These are phyloP conservation scores for Heliconius ethilla DNA, from an alignment of 2,888 invertebrate species.

Conservation along the genomic window DNA sequence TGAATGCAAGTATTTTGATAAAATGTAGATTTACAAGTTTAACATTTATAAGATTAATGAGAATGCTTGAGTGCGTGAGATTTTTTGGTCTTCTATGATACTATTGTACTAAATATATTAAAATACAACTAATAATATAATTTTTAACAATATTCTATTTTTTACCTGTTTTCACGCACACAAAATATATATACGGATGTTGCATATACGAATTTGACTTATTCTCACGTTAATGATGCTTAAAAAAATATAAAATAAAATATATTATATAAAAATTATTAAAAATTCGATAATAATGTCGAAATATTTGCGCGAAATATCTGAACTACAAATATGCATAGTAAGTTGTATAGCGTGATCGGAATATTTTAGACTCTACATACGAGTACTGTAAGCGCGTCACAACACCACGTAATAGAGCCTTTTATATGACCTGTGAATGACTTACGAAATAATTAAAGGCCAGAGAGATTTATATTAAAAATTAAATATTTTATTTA, in stretches of 20 bases:
- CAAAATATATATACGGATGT: no score
- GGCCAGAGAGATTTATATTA: not conserved
- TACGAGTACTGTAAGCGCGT: not conserved
- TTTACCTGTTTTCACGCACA: no score
- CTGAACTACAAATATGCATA: not conserved
- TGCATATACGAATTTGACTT: no score
- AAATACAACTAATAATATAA: no score
- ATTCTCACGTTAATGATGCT: no score
- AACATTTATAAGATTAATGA: not conserved
- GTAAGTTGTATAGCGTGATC: not conserved
- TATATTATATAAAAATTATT: not conserved
- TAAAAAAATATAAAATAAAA: not conserved
- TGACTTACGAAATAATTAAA: constrained; percentile 13
- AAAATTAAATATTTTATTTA: not conserved
- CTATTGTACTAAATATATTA: no score
- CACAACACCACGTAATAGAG: constrained; percentile 5
- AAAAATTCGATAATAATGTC: not conserved
- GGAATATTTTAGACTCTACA: constrained; percentile 6
- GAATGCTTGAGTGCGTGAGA: not conserved
- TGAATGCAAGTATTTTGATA: not conserved
- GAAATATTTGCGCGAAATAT: constrained; percentile 13
- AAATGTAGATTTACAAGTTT: not conserved
- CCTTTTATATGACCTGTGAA: constrained; percentile 4
- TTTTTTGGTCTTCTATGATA: not conserved
- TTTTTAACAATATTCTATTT: no score